Evolutionary conservation across 2,113 vertebrate genomes (phyloP), one percentile per base, ranked within the genome.

Genomic region (Lutjanus erythropterus): DNA sequence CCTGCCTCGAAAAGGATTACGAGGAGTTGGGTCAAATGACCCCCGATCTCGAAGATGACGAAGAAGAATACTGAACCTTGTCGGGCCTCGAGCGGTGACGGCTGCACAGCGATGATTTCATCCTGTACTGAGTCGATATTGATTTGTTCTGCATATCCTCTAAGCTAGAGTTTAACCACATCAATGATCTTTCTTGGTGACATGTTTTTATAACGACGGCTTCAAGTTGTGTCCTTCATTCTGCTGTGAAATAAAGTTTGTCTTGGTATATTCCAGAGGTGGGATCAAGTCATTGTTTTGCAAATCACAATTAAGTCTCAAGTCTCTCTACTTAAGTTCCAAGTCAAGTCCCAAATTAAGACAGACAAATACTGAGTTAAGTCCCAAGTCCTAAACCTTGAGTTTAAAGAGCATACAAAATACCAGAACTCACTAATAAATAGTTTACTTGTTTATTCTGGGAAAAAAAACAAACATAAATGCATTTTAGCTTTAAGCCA

Each of bases 1-100:
- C 96, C 62, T 95, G 95, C 6, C 94, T 97, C 31, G 96, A 97
- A 70, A 97, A 96, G 69, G 96, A 97, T 93, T 98, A 97, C 53
- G 95, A 96, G 80, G 96, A 97, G 90, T 90, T 97, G 84, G 96
- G 96, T 23, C 68, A 0, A 47, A 59, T 52, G 33, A 65, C 1
- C 69, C 81, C 91, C 8, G 97, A 97, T 49, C 96, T 94, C 0
- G 56, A 97, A 16, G 91, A 93, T 19, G 95, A 96, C 14, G 95
- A 96, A 44, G 94, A 95, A 80, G 97, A 97, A 83, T 96, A 96
- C 78, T 97, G 86, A 90, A 67, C 8, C 11, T 27, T 27, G 5
- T n/a, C 14, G 64, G 41, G 67, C 64, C 15, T 39, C 56, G 53
- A 44, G 71, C 9, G 0, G 44, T 19, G 21, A 50, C 3, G 5